A percentile compares a stretch with the other conserved stretches of the same genome.
These are phyloP conservation scores for Drosophila sp. DNA, from an alignment of 1,140 invertebrate genomes.

Conservation along the genomic window DNA sequence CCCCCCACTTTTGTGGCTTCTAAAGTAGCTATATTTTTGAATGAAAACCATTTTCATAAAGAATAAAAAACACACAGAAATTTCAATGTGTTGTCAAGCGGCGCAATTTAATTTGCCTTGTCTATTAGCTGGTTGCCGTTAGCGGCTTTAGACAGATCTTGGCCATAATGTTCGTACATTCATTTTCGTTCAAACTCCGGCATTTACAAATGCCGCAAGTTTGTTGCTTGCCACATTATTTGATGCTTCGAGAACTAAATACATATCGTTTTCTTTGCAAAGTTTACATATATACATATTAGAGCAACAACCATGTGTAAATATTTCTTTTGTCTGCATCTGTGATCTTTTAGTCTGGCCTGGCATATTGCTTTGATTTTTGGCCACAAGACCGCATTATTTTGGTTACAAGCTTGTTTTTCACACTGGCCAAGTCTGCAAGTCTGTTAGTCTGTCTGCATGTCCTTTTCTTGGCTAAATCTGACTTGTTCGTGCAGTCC, in stretches of 20 bases:
- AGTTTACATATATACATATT: constrained; percentile 50
- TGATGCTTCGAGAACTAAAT: constrained; percentile 64
- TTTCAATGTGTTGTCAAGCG: constrained; percentile 47
- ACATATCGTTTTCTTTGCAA: constrained; percentile 58
- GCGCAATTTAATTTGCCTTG: constrained; percentile 60
- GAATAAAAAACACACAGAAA: neutral
- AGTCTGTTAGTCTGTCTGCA: neutral
- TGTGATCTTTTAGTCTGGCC: constrained; percentile 18
- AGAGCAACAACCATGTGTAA: constrained; percentile 15
- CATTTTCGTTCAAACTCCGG: constrained; percentile 31
- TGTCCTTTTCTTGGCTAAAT: neutral
- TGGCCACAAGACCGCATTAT: constrained; percentile 70
- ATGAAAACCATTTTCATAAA: constrained; percentile 11
- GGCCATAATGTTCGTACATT: constrained; percentile 13
- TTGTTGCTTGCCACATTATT: constrained; percentile 55
- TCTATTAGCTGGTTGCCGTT: constrained; percentile 49
- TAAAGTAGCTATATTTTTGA: constrained; percentile 8
- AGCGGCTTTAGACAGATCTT: constrained; percentile 11
- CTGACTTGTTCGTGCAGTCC: neutral
- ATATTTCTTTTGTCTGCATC: neutral
- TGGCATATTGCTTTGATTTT: constrained; percentile 70
- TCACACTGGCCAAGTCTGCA: neutral
- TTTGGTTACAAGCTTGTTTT: constrained; percentile 57
- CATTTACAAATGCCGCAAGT: constrained; percentile 29
- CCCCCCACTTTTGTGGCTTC: neutral